A percentile compares a stretch with the other conserved stretches of the same genome.
These are phyloP conservation scores for Ptychobarbus kaznakovi DNA, from an alignment of 2,797 vertebrate genomes.

Conservation along the genomic window DNA sequence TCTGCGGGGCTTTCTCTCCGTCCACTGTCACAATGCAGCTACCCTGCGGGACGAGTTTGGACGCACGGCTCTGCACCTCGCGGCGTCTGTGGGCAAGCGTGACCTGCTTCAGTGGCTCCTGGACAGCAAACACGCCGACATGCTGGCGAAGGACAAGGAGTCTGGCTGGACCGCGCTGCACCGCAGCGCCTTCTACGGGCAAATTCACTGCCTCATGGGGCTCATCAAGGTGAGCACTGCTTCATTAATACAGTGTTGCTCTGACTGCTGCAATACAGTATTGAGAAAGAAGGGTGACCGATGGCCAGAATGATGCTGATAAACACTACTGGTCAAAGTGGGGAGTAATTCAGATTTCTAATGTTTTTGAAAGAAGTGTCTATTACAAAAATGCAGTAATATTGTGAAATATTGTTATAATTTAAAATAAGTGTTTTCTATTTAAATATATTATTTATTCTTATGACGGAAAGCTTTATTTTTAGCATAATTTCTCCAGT, in stretches of 20 bases:
- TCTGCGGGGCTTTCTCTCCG: conserved; percentile 87
- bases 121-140: conserved; percentile 86
- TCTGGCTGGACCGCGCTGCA: conserved; percentile 97
- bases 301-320: neutral
- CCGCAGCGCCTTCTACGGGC: conserved; percentile 95
- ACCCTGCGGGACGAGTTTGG: conserved; percentile 89
- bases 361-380: neutral
- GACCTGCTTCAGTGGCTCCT: conserved; percentile 91
- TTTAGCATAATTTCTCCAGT: neutral
- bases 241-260: neutral
- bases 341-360: too few relatives aligned
- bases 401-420: neutral
- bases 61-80: conserved; percentile 90
- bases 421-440: neutral
- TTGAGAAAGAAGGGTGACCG: neutral
- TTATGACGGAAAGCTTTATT: neutral
- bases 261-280: neutral
- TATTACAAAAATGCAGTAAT: neutral
- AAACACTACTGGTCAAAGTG: too few relatives aligned
- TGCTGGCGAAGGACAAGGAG: conserved; percentile 90
- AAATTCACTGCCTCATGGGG: conserved; percentile 92
- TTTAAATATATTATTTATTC: neutral
- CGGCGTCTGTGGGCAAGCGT: conserved; percentile 91
- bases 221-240: conserved; percentile 84
- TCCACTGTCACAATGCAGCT: conserved; percentile 90